These are phyloP conservation scores for Indicator indicator DNA, from an alignment of 2,113 vertebrate species.

Conservation along the genomic window DNA sequence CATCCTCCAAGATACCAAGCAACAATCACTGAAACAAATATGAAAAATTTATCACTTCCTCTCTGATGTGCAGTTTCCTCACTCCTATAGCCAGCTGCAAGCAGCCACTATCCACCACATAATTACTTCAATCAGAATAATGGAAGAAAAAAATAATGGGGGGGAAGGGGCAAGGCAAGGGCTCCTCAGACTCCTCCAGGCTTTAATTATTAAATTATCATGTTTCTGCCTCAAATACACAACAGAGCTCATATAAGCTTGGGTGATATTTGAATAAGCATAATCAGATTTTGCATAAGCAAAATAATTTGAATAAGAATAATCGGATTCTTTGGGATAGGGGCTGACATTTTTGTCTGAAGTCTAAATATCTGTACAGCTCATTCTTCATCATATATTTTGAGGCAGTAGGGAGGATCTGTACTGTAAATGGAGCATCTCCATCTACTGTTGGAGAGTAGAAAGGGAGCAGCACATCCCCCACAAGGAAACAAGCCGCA, in stretches of 20 bases:
- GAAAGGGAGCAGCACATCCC: neutral
- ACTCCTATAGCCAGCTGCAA: neutral
- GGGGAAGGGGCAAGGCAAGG: neutral
- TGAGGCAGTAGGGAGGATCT: neutral
- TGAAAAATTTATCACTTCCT: neutral
- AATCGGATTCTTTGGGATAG: neutral
- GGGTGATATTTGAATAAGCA: neutral
- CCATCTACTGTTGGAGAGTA: neutral
- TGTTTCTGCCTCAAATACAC: neutral
- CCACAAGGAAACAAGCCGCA: neutral
- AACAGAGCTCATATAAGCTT: neutral
- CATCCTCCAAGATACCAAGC: conserved; percentile 16
- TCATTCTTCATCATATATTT: neutral
- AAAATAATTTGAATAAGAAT: too few species aligned
- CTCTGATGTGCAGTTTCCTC: neutral
- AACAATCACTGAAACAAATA: neutral
- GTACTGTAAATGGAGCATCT: conserved; percentile 7
- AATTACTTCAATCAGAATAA: neutral
- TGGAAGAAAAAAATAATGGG: neutral
- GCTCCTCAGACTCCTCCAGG: neutral
- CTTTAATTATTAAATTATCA: neutral
- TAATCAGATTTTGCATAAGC: too few species aligned
- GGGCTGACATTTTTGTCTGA: neutral
- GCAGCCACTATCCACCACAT: neutral
- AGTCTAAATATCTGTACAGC: neutral